Evolutionary conservation across 2,888 invertebrate species (phyloP), one percentile per base, ranked within the genome.

Genomic region (Drosophila greeni): DNA sequence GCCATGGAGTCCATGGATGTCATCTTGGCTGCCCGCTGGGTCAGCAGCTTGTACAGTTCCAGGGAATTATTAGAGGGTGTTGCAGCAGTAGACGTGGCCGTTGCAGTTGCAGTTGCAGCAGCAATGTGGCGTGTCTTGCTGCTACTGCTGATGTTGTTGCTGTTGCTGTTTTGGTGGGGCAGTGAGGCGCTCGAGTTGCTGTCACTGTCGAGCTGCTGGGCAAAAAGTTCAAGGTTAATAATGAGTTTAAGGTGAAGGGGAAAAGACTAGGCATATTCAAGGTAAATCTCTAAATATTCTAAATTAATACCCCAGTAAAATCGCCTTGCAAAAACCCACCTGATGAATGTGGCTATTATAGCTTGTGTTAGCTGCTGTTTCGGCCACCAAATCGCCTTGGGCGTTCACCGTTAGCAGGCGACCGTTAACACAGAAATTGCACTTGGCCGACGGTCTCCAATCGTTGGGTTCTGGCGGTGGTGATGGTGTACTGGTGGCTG

Each of bases 361-460:
- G 56, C 24, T 52, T 43, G 42, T 43, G 14, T 40, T 59, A 55
- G 69, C 31, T 84, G 87, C 86, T 70, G 88, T 85, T 86, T 89
- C 89, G 77, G 88, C 88, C 85, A 89, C 89, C 80, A 89, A 75
- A 82, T 89, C 88, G 67, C 89, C 89, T 75, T 86, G 86, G 74
- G 88, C 86, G 88, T 88, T 89, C 81, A 89, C 89, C 84, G 88
- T 89, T 86, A 89, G 91, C 90, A 93, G 91, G 89, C 93, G 93
- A 90, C 92, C 93, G 91, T 92, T 92, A 88, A 92, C 93, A 90
- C 95, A 95, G 90, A 95, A 95, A 91, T 94, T 93, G 90, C 95
- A 95, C 91, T 95, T 94, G 88, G 93, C 93, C 88, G 93, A 91
- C 82, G 95, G 95, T 89, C 93, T 93, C 95, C 95, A 95, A 89